Conservation (phyloP, 1,140 invertebrate species). For the Dendroctonus ponderosae region DNA sequence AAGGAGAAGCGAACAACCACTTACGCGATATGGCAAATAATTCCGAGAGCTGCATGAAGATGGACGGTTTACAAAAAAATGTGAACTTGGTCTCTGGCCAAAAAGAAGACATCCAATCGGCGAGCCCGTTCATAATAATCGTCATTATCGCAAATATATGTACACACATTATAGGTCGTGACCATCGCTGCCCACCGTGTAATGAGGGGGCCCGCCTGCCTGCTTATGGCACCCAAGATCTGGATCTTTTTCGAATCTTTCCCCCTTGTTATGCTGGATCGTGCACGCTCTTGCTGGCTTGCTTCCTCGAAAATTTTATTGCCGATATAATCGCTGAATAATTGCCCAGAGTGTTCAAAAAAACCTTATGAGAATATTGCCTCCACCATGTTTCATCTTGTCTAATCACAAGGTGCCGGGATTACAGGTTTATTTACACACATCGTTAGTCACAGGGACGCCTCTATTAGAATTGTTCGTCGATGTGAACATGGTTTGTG, state of each 20-base stretch:
- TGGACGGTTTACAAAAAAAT: not conserved
- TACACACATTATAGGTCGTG: conserved; percentile 51
- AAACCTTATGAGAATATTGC: conserved; percentile 32
- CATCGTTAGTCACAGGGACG: not conserved
- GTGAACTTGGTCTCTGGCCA: conserved; percentile 6
- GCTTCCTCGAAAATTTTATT: conserved; percentile 34
- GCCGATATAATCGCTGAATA: conserved; percentile 33
- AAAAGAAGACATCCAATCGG: conserved; percentile 39
- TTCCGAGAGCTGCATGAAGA: too few species aligned
- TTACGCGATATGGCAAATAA: too few species aligned
- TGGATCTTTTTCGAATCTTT: conserved; percentile 34
- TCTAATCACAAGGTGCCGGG: conserved; percentile 28
- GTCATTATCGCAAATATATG: conserved; percentile 51
- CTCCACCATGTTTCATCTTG: conserved; percentile 22
- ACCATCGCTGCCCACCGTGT: conserved; percentile 51
- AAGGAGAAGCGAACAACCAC: too few species aligned
- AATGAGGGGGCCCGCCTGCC: conserved; percentile 48
- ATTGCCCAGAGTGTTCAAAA: conserved; percentile 30
- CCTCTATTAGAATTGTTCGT: not conserved
- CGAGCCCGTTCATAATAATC: conserved; percentile 48
- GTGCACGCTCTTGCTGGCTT: conserved; percentile 24
- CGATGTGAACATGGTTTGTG: too few species aligned
- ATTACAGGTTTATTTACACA: conserved; percentile 28
- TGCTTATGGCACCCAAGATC: conserved; percentile 36
- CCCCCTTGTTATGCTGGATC: conserved; percentile 29